Evolutionary conservation across 2,797 vertebrate species (phyloP).

Genomic region (Tapera naevia): DNA sequence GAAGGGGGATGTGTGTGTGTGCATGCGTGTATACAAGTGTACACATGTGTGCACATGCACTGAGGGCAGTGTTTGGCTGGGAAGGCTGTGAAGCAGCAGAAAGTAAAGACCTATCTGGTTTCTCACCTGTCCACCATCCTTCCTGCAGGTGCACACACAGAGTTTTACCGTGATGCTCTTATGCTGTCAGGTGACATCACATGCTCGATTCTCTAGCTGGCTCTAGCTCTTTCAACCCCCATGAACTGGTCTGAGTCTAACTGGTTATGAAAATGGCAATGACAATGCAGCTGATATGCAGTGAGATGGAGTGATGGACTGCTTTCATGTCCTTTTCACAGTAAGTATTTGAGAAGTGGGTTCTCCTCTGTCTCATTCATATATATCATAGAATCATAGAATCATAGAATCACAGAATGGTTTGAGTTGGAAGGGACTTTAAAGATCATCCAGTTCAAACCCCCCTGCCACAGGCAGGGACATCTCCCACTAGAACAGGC

Average conservation of each 20-base stretch:
- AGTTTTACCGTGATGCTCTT: neutral
- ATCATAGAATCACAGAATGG: too few relatives aligned
- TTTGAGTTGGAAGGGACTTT: too few relatives aligned
- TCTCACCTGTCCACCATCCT: neutral
- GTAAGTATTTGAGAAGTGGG: neutral
- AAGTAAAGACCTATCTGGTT: neutral
- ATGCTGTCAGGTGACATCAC: neutral
- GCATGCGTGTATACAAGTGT: too few relatives aligned
- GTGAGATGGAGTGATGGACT: neutral
- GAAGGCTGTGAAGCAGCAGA: neutral
- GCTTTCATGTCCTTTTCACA: neutral
- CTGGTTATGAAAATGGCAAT: neutral
- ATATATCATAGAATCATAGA: too few relatives aligned
- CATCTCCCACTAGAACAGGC: too few relatives aligned
- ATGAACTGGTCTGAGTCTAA: neutral
- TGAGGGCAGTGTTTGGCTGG: neutral
- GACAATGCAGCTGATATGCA: neutral
- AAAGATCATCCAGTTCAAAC: too few relatives aligned
- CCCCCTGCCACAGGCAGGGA: too few relatives aligned
- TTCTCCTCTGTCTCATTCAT: neutral
- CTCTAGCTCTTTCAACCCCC: neutral
- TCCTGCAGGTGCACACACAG: neutral
- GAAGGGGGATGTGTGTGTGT: neutral
- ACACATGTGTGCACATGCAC: rapidly evolving
- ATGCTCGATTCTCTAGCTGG: neutral